phyloP scores from a whole-genome alignment of 2,113 vertebrate species.

The Dicerorhinus sumatrensis region DNA sequence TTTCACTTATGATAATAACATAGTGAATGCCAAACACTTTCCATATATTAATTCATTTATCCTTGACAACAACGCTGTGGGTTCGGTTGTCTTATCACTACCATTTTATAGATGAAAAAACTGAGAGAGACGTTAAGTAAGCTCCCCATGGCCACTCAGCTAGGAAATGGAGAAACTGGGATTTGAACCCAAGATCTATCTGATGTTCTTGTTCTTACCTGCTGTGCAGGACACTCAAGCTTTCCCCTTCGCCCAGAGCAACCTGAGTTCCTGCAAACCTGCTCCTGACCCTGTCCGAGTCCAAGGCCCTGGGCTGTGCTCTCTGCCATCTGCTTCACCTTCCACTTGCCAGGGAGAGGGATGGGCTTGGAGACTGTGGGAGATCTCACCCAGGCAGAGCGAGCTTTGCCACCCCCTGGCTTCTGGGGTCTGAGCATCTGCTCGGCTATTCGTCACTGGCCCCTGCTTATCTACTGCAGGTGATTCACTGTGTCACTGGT shows the following conservation, averaged over 20 bases:
- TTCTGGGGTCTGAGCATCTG: constrained; percentile 13
- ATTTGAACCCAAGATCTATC: background rate
- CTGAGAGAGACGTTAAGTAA: background rate
- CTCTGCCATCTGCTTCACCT: constrained; percentile 59
- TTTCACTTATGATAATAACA: background rate
- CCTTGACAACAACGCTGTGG: no score
- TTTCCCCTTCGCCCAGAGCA: background rate
- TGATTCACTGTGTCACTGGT: background rate
- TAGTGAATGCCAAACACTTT: background rate
- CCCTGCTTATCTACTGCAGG: background rate
- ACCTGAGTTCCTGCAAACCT: background rate
- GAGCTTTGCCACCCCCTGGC: background rate
- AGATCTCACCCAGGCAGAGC: background rate
- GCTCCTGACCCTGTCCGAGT: background rate
- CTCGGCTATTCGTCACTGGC: background rate
- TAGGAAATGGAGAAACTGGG: background rate
- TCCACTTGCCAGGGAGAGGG: background rate
- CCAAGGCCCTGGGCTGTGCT: background rate
- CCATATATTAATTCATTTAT: background rate
- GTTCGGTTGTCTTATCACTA: background rate
- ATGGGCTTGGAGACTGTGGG: background rate
- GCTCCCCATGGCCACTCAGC: background rate
- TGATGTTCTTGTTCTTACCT: background rate
- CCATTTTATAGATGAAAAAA: background rate
- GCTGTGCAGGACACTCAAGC: background rate